Evolutionary conservation across 1,140 invertebrate species (phyloP), one percentile per base, ranked within the genome.

Genomic region (Trinorchestia longiramus): DNA sequence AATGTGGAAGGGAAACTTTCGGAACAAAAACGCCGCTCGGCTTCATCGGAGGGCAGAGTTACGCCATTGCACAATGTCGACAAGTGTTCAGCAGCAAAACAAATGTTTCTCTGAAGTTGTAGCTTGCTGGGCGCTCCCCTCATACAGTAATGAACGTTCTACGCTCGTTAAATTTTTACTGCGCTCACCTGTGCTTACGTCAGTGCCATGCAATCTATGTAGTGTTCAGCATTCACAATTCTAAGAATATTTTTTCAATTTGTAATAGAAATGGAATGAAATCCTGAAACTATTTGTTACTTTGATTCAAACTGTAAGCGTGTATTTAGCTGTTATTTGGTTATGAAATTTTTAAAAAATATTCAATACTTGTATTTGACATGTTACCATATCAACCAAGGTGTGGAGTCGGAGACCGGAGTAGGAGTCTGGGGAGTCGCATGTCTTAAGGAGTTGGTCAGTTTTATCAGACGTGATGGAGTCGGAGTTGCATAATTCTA

Each of bases 61-160:
- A 77, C 62, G 62, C 36, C 62, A 36, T 77, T 77, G 62, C 62
- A 36, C 62, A 77, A 77, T 77, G 36, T 77, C 62, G 62, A 77
- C 62, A 77, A 36, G 62, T 77, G 62, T 77, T 77, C 62, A 77
- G 62, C 62, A 11, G 62, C 62, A 11, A 28, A 77, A 77, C 11
- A 77, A 77, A 77, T 77, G 62, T 77, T 77, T 77, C 62, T 77
- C 62, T 77, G 62, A 77, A 77, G 62, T 77, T 77, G 62, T 77
- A 28, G 28, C 28, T 77, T 36, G 62, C 28, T 77, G 62, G 3
- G 62, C 28, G 62, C 62, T 77, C 8, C 36, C 11, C 62, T 77
- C 15, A 77, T 77, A 23, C 36, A 77, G 36, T 23, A 77, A 77
- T 77, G 28, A 36, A 28, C 28, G 62, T 77, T 77, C 28, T 36